Evolutionary conservation across 2,888 invertebrate species (phyloP), one percentile per base, ranked within the genome.

Genomic region (Choreutis nemorana): DNA sequence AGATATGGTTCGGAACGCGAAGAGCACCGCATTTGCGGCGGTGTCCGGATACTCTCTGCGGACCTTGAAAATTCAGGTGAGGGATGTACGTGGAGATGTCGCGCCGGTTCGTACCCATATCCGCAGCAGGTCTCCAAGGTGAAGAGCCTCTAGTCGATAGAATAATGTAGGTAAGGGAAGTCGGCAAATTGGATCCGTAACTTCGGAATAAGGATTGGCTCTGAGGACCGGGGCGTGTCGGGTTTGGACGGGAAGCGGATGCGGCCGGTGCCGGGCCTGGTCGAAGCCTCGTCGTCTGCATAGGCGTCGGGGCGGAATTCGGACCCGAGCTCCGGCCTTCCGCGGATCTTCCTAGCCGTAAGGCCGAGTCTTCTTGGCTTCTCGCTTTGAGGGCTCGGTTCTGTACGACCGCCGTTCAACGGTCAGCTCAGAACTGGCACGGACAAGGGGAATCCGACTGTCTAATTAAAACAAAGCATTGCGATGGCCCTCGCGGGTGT

Each of bases 101-200:
- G 50, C 55, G 55, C 55, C 50, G 58, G 50, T 48, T 80, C 83
- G 84, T 85, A 85, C 84, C 83, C 80, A 84, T 83, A 85, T 83
- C 85, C 84, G 84, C 85, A 86, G 82, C 85, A 85, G 86, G 85
- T 87, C 83, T 86, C 85, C 85, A 83, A 85, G 85, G 84, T 84
- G 72, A 83, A 77, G 72, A 83, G 82, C 82, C 83, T 84, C 81
- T 83, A 81, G 83, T 83, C 81, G 77, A 81, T 81, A 77, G 82
- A 24, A 72, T 79, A 84, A 85, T 82, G 83, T 83, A 82, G 82
- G 78, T 82, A 83, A 83, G 82, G 81, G 81, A 84, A 83, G 82
- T 83, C 82, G 82, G 81, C 83, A 86, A 85, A 82, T 75, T 81
- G 67, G 83, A 84, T 80, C 78, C 73, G 78, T 78, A 79, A 80